These are phyloP conservation scores for Cyanistes caeruleus DNA, from an alignment of 2,113 vertebrate species.

Conservation along the genomic window DNA sequence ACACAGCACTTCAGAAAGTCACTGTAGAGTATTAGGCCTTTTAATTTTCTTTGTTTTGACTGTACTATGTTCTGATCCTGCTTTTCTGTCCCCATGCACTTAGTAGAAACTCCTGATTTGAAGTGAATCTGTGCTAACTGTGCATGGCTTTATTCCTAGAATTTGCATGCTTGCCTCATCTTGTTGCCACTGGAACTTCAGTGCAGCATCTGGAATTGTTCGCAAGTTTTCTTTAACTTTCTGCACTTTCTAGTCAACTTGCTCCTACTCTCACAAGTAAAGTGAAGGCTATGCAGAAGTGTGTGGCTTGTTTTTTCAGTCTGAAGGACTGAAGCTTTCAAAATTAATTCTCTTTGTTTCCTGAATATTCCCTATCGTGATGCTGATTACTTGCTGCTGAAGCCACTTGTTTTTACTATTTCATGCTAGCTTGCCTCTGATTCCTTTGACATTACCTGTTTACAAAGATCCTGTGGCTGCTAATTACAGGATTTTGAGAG, in stretches of 20 bases:
- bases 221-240: constrained; percentile 1
- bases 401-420: constrained; percentile 33
- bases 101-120: neutral
- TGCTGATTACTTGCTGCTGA: neutral
- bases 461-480: neutral
- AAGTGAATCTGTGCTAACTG: neutral
- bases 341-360: constrained; percentile 24
- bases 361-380: constrained; percentile 36
- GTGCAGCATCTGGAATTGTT: neutral
- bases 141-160: neutral
- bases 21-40: neutral
- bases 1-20: neutral
- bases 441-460: constrained; percentile 47
- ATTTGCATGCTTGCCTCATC: neutral
- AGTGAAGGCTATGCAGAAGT: neutral
- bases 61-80: neutral
- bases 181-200: neutral
- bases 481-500: neutral
- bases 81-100: neutral
- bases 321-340: neutral
- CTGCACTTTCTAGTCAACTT: neutral
- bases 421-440: constrained; percentile 31
- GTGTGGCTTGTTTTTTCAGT: neutral
- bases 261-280: neutral
- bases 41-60: constrained; percentile 12